These are phyloP conservation scores for Nesoenas mayeri DNA, from an alignment of 2,113 vertebrate species.

Conservation along the genomic window DNA sequence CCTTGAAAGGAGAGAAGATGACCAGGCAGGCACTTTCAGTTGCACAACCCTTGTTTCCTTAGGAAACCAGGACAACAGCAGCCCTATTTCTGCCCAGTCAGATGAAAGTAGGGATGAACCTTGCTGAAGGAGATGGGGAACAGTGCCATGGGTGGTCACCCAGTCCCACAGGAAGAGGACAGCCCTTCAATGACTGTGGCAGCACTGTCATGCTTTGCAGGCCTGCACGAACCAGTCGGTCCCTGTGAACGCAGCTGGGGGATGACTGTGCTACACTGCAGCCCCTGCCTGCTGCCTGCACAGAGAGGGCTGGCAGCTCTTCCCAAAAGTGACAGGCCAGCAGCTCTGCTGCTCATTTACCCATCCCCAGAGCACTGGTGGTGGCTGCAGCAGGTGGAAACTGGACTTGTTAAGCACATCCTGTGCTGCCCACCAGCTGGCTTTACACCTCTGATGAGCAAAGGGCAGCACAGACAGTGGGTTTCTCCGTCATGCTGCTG, in stretches of 20 bases:
- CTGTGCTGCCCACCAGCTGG: accelerated
- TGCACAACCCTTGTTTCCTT: background rate
- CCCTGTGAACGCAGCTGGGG: no score
- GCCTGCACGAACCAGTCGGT: accelerated
- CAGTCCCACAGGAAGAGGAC: background rate
- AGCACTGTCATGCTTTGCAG: background rate
- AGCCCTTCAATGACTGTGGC: background rate
- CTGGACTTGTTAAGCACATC: background rate
- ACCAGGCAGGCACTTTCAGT: background rate
- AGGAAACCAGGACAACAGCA: background rate
- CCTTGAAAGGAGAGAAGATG: background rate
- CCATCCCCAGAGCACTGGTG: background rate
- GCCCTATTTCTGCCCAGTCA: background rate
- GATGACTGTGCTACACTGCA: background rate
- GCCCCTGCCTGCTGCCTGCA: background rate
- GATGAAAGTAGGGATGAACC: background rate
- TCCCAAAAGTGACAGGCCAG: background rate
- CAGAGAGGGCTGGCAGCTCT: background rate
- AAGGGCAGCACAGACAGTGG: background rate
- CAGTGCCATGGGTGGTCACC: background rate
- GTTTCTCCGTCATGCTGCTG: background rate
- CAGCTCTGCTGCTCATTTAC: background rate
- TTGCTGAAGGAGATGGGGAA: background rate
- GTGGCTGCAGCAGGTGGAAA: background rate
- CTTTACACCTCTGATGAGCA: background rate